Evolutionary conservation across 1,140 invertebrate species (phyloP).

Genomic region (Neotoxoptera formosana): DNA sequence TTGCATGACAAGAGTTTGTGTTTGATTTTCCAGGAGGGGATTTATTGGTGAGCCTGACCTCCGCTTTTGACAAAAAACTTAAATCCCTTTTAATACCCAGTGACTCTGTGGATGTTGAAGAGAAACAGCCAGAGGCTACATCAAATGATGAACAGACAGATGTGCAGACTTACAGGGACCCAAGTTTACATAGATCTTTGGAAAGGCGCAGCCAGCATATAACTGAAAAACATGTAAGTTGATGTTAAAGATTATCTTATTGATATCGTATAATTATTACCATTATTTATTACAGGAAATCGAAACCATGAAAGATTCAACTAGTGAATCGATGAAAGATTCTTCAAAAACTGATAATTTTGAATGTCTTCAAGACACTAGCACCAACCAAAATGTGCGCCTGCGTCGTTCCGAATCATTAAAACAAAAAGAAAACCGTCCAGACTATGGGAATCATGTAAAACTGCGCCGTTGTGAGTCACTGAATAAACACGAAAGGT

Average conservation of each 20-base stretch:
- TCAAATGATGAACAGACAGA: constrained; percentile 39
- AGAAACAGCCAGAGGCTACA: background rate
- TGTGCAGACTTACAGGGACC: constrained; percentile 60
- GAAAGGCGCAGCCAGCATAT: constrained; percentile 57
- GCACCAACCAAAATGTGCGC: constrained; percentile 49
- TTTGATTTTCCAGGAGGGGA: constrained; percentile 70
- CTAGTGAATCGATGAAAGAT: constrained; percentile 23
- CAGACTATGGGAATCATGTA: constrained; percentile 59
- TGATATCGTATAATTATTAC: background rate
- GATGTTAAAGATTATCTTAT: background rate
- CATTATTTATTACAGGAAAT: constrained; percentile 41
- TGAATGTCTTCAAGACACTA: constrained; percentile 45
- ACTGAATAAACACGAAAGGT: constrained; percentile 64
- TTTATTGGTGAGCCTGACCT: constrained; percentile 74
- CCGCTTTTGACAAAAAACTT: constrained; percentile 78
- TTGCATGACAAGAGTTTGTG: constrained; percentile 49
- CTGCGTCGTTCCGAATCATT: constrained; percentile 71
- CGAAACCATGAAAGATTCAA: constrained; percentile 45
- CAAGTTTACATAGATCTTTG: constrained; percentile 60
- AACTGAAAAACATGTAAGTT: constrained; percentile 49
- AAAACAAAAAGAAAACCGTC: constrained; percentile 67
- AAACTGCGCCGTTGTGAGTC: constrained; percentile 64
- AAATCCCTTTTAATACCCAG: constrained; percentile 68
- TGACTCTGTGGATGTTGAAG: constrained; percentile 4
- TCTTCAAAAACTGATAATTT: constrained; percentile 6